Conservation (phyloP, 2,113 vertebrate genomes). For the Sphaerodactylus townsendi region DNA sequence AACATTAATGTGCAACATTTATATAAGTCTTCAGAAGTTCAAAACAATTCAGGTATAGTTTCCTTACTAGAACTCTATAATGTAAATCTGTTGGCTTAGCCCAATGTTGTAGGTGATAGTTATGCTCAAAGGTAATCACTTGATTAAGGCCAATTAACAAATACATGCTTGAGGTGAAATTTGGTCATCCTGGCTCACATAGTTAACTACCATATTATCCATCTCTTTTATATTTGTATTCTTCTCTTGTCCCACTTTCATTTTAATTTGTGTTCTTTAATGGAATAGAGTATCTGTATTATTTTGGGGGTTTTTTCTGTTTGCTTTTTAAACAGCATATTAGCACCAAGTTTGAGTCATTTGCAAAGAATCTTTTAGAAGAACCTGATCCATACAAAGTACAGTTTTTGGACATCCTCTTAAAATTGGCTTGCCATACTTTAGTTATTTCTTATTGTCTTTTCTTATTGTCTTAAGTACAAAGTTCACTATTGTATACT, state of each 20-base stretch:
- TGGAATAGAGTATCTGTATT: background rate
- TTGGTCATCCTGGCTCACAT: background rate
- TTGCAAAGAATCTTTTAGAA: background rate
- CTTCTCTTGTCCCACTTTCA: background rate
- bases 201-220: background rate
- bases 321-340: background rate
- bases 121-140: background rate
- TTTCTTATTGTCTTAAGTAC: no score
- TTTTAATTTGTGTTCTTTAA: background rate
- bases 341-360: background rate
- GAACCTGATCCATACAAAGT: background rate
- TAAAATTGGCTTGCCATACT: no score
- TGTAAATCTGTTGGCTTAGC: background rate
- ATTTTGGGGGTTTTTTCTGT: background rate
- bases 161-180: background rate
- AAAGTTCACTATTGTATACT: background rate
- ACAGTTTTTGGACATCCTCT: no score
- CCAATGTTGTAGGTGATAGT: background rate
- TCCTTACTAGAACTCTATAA: background rate
- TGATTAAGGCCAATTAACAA: background rate
- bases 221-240: background rate
- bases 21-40: background rate
- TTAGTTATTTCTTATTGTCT: no score
- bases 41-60: background rate
- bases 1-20: background rate